Percentiles rank a stretch among this genome's conserved stretches.
Conservation (phyloP, 2,113 vertebrate genomes). For the Ophthalmolycus amberensis region DNA sequence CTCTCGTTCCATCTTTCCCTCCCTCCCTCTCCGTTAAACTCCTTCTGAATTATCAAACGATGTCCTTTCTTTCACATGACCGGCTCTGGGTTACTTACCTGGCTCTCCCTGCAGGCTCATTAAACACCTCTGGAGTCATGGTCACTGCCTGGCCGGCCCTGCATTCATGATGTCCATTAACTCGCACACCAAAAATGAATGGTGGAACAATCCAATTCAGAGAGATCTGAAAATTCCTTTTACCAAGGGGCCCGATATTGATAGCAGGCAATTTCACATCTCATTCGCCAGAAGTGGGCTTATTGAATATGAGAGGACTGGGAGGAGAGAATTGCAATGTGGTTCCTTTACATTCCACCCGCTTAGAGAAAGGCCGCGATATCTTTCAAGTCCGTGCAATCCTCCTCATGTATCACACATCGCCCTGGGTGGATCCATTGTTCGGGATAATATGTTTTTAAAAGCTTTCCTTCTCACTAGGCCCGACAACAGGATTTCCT, state of each 20-base stretch:
- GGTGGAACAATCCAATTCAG: constrained; percentile 78
- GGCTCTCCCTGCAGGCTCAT: constrained; percentile 58
- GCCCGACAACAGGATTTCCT: constrained; percentile 58
- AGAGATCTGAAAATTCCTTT: constrained; percentile 74
- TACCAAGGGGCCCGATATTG: constrained; percentile 68
- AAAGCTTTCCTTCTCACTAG: constrained; percentile 61
- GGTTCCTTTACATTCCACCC: constrained; percentile 71
- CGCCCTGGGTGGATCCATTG: constrained; percentile 64
- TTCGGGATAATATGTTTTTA: constrained; percentile 72
- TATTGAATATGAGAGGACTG: constrained; percentile 77
- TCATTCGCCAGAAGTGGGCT: constrained; percentile 75
- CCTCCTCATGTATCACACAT: constrained; percentile 55
- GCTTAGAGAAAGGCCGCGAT: constrained; percentile 49
- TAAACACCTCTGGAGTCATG: constrained; percentile 67
- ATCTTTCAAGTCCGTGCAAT: constrained; percentile 55
- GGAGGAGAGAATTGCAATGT: constrained; percentile 63
- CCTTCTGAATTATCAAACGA: constrained; percentile 57
- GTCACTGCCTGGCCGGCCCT: constrained; percentile 58
- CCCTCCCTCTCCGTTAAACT: constrained; percentile 46
- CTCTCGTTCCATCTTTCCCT: background rate
- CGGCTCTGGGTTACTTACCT: constrained; percentile 65
- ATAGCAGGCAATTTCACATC: constrained; percentile 81
- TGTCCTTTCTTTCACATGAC: constrained; percentile 63
- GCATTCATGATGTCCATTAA: constrained; percentile 81
- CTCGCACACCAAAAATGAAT: constrained; percentile 68